phyloP scores from a whole-genome alignment of 2,888 invertebrate genomes.

The Apodemia zela region DNA sequence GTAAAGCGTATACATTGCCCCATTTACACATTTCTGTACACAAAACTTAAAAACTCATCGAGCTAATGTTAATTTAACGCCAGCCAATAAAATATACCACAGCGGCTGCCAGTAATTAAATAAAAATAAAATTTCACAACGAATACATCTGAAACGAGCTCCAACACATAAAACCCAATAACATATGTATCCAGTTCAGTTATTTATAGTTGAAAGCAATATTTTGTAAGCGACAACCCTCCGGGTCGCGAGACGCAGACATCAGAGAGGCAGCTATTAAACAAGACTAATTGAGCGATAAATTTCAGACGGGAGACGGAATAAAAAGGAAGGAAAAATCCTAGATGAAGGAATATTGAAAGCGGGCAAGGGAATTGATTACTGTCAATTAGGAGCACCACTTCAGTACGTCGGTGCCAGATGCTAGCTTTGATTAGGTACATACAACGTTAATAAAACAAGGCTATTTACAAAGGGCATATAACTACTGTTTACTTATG shows the following conservation, averaged over 20 bases:
- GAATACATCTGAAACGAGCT: slow-evolving; percentile 8
- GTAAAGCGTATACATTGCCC: no score
- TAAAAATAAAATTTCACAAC: slow-evolving; percentile 16
- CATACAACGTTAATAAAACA: neutral
- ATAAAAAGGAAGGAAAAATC: slow-evolving; percentile 73
- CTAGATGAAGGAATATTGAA: slow-evolving; percentile 75
- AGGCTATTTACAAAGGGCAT: neutral
- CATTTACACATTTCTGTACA: no score
- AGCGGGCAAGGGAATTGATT: slow-evolving; percentile 74
- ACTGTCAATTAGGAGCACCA: slow-evolving; percentile 73
- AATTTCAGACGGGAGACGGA: slow-evolving; percentile 75
- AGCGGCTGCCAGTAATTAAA: slow-evolving; percentile 15
- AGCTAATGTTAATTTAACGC: neutral
- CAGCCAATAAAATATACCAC: neutral
- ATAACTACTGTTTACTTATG: no score
- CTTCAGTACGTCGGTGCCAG: slow-evolving; percentile 60
- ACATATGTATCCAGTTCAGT: slow-evolving; percentile 13
- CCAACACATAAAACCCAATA: slow-evolving; percentile 10
- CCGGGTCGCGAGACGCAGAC: slow-evolving; percentile 71
- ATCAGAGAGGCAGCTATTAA: slow-evolving; percentile 80
- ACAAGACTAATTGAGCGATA: slow-evolving; percentile 82
- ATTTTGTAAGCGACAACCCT: slow-evolving; percentile 53
- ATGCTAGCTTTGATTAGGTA: slow-evolving; percentile 39
- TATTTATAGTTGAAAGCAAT: slow-evolving; percentile 8
- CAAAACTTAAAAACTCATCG: neutral